These are phyloP conservation scores for Phrynosoma blainvillii DNA, from an alignment of 2,113 vertebrate genomes.

Conservation along the genomic window DNA sequence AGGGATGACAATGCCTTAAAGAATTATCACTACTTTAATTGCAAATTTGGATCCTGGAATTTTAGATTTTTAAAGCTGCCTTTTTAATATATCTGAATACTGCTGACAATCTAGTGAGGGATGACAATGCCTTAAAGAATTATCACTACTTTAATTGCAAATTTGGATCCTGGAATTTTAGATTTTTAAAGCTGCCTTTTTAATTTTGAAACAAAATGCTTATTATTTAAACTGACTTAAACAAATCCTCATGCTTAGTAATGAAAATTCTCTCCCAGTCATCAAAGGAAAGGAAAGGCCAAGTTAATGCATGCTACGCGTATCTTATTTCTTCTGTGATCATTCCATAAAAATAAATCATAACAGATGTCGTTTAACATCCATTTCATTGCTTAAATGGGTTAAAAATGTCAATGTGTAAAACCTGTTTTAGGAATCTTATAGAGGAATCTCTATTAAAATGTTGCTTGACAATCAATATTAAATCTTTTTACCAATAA, in stretches of 20 bases:
- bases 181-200: slow-evolving; percentile 55
- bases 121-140: neutral
- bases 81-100: neutral
- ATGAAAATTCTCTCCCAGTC: slow-evolving; percentile 69
- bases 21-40: slow-evolving; percentile 29
- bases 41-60: slow-evolving; percentile 27
- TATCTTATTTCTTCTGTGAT: slow-evolving; percentile 66
- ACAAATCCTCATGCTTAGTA: slow-evolving; percentile 64
- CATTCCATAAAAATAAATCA: slow-evolving; percentile 69
- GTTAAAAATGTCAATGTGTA: slow-evolving; percentile 33
- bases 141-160: slow-evolving; percentile 29
- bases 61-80: too few species aligned
- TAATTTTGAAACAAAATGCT: slow-evolving; percentile 53
- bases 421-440: slow-evolving; percentile 36
- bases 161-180: slow-evolving; percentile 21
- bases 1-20: neutral
- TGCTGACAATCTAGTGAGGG: neutral
- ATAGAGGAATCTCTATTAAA: slow-evolving; percentile 25
- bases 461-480: neutral
- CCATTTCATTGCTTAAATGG: slow-evolving; percentile 59
- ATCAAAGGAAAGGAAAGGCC: slow-evolving; percentile 71
- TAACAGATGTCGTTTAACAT: slow-evolving; percentile 50
- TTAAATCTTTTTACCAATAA: slow-evolving; percentile 2
- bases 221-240: slow-evolving; percentile 57
- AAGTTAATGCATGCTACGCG: slow-evolving; percentile 57